Conservation (phyloP, 2,113 vertebrate genomes). For the Paralichthys olivaceus region DNA sequence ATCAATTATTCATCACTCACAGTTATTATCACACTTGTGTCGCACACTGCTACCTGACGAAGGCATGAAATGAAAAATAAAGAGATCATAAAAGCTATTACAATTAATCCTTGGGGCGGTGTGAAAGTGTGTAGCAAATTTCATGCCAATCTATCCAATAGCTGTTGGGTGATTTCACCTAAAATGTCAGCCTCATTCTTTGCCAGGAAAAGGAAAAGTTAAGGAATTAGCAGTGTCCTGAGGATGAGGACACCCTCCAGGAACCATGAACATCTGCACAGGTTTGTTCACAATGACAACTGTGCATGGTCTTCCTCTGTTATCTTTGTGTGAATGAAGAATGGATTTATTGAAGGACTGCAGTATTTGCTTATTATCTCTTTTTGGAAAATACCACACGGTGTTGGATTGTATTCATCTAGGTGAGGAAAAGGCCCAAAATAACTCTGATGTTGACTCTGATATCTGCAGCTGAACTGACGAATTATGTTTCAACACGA, state of each 20-base stretch:
- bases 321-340: no score
- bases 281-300: not conserved
- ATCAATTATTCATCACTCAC: not conserved
- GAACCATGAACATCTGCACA: not conserved
- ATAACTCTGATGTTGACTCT: constrained; percentile 22
- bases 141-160: not conserved
- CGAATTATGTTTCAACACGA: not conserved
- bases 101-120: not conserved
- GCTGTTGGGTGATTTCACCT: not conserved
- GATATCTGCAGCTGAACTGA: constrained; percentile 17
- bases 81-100: not conserved
- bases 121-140: not conserved
- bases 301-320: no score
- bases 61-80: not conserved
- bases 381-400: no score
- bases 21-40: not conserved
- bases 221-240: not conserved
- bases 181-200: not conserved
- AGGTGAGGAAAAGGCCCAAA: constrained; percentile 11
- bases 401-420: no score
- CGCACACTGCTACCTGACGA: not conserved
- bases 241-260: not conserved
- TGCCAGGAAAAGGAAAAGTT: not conserved
- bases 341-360: no score
- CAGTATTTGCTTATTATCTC: no score